phyloP scores from a whole-genome alignment of 2,113 vertebrate species.

The Alethe castanea region DNA sequence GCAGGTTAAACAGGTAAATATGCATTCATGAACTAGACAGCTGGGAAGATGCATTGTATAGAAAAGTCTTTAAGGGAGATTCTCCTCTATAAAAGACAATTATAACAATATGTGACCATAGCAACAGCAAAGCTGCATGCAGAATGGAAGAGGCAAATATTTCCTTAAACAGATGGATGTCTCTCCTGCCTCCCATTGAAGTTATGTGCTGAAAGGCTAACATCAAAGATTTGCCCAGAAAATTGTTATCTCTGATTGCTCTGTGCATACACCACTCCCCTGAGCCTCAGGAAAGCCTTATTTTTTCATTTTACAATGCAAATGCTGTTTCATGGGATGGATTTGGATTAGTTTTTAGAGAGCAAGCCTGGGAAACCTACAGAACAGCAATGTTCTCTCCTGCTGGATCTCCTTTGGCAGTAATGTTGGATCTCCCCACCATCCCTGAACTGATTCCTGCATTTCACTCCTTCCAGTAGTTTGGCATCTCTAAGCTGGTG shows the following conservation, averaged over 20 bases:
- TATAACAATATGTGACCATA: conserved; percentile 28
- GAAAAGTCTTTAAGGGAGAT: conserved; percentile 5
- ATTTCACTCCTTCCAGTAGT: neutral
- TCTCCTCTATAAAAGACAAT: neutral
- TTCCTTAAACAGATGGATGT: conserved; percentile 25
- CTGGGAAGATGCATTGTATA: neutral
- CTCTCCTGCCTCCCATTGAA: conserved; percentile 22
- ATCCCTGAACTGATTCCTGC: neutral
- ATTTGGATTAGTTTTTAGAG: neutral
- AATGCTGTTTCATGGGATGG: neutral
- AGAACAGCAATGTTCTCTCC: neutral
- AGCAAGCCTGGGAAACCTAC: neutral
- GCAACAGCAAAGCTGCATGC: neutral
- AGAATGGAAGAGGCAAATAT: conserved; percentile 18
- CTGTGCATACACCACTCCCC: neutral
- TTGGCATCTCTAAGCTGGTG: neutral
- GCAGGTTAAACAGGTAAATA: neutral
- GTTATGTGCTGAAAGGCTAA: neutral
- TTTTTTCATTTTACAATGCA: neutral
- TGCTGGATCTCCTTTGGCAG: neutral
- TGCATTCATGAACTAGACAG: neutral
- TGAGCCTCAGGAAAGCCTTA: neutral
- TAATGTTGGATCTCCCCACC: rapidly evolving
- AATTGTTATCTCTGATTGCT: neutral
- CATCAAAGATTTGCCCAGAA: conserved; percentile 14